A percentile compares a stretch with the other conserved stretches of the same genome.
These are phyloP conservation scores for Lacanobia wlatinum DNA, from an alignment of 2,888 invertebrate species.

Conservation along the genomic window DNA sequence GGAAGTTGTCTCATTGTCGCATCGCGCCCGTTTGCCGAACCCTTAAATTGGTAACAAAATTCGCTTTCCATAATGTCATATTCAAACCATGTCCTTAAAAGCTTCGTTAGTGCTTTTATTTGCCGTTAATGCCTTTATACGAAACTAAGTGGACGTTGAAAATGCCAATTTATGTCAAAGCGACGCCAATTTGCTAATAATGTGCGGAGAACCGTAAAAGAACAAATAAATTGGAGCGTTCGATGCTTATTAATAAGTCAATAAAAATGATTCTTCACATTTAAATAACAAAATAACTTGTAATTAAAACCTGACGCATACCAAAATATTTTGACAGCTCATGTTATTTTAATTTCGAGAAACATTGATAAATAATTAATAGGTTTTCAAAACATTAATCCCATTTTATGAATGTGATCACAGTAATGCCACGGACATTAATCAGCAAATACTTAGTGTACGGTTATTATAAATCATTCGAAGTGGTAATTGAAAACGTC, in stretches of 20 bases:
- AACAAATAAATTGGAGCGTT: slow-evolving; percentile 33
- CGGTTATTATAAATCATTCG: slow-evolving; percentile 82
- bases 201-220: slow-evolving; percentile 40
- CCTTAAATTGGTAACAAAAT: slow-evolving; percentile 64
- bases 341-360: slow-evolving; percentile 55
- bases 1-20: not conserved
- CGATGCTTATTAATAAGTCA: slow-evolving; percentile 29
- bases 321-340: slow-evolving; percentile 46
- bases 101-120: slow-evolving; percentile 73
- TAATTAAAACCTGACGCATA: slow-evolving; percentile 46
- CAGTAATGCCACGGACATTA: slow-evolving; percentile 75
- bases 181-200: slow-evolving; percentile 72
- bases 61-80: slow-evolving; percentile 70
- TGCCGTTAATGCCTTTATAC: slow-evolving; percentile 75
- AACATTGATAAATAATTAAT: slow-evolving; percentile 61
- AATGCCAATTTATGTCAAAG: slow-evolving; percentile 72
- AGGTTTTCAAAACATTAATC: slow-evolving; percentile 69
- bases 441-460: slow-evolving; percentile 74
- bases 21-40: not conserved
- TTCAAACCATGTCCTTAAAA: slow-evolving; percentile 76
- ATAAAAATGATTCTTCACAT: slow-evolving; percentile 40
- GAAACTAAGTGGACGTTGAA: slow-evolving; percentile 74
- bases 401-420: slow-evolving; percentile 75
- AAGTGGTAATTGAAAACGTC: slow-evolving; percentile 87
- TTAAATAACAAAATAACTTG: slow-evolving; percentile 52